Percentiles rank a stretch among this genome's conserved stretches.
Evolutionary conservation across 2,113 vertebrate genomes (phyloP).

Genomic region (Pao palembangensis): DNA sequence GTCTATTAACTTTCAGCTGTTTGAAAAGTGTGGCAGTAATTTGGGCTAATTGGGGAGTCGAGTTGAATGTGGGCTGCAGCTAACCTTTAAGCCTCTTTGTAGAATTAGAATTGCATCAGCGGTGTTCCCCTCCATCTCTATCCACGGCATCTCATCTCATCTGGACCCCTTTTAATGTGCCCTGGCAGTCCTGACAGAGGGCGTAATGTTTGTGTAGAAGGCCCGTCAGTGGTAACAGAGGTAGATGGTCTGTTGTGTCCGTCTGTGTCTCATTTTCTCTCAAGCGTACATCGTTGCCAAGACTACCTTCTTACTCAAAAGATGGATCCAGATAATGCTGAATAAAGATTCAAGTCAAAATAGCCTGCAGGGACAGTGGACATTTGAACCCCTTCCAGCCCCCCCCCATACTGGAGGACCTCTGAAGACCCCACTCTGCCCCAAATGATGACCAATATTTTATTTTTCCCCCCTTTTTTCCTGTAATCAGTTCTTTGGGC

Average conservation of each 20-base stretch:
- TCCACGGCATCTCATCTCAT: conserved; percentile 22
- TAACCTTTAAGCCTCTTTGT: conserved; percentile 61
- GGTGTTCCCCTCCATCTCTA: conserved; percentile 28
- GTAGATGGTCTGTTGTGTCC: conserved; percentile 5
- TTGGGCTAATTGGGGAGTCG: conserved; percentile 69
- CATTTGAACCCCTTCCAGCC: conserved; percentile 2
- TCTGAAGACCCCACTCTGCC: conserved; percentile 39
- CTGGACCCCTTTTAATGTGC: conserved; percentile 30
- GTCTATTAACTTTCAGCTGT: conserved; percentile 62
- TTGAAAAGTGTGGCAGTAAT: conserved; percentile 58
- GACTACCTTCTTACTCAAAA: conserved; percentile 72
- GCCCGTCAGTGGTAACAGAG: conserved; percentile 30
- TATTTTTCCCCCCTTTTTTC: conserved; percentile 39
- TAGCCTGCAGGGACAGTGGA: conserved; percentile 66
- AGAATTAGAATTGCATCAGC: conserved; percentile 56
- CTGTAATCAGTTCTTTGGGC: conserved; percentile 27
- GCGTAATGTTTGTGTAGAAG: conserved; percentile 11
- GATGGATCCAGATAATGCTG: conserved; percentile 69
- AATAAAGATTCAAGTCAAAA: conserved; percentile 76
- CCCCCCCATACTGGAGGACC: conserved; percentile 51
- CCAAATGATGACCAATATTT: conserved; percentile 64
- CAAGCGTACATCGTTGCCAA: conserved; percentile 59
- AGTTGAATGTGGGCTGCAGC: conserved; percentile 52
- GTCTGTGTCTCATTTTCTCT: not conserved
- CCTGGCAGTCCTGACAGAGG: conserved; percentile 34